These are phyloP conservation scores for Blennius ocellaris DNA, from an alignment of 2,113 vertebrate genomes.

Conservation along the genomic window DNA sequence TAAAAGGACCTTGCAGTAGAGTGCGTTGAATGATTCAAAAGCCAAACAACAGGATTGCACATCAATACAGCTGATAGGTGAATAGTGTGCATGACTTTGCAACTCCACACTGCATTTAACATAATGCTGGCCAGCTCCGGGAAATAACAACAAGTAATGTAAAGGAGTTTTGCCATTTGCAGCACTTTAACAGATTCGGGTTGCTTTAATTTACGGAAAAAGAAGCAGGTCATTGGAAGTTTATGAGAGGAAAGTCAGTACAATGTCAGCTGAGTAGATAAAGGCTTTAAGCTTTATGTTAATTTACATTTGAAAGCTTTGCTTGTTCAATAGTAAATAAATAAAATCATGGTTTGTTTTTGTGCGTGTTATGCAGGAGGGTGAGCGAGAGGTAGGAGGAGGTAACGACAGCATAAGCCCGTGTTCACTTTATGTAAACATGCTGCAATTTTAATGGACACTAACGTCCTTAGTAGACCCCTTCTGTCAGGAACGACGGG, in stretches of 20 bases:
- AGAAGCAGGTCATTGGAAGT: slow-evolving; percentile 6
- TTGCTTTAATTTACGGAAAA: slow-evolving; percentile 19
- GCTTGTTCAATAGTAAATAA: slow-evolving; percentile 15
- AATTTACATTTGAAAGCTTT: slow-evolving; percentile 24
- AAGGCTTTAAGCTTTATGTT: slow-evolving; percentile 12
- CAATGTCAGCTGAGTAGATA: background rate
- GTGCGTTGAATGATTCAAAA: slow-evolving; percentile 68
- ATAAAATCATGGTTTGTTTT: background rate
- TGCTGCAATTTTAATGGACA: slow-evolving; percentile 71
- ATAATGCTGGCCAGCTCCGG: background rate
- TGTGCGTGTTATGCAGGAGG: slow-evolving; percentile 39
- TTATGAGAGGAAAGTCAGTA: background rate
- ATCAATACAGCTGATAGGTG: slow-evolving; percentile 35
- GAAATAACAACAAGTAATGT: slow-evolving; percentile 25
- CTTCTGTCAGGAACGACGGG: slow-evolving; percentile 29
- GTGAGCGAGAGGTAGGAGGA: slow-evolving; percentile 20
- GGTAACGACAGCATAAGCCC: slow-evolving; percentile 41
- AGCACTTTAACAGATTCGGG: slow-evolving; percentile 22
- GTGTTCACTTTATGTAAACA: slow-evolving; percentile 69
- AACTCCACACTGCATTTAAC: slow-evolving; percentile 30
- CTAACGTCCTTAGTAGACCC: slow-evolving; percentile 60
- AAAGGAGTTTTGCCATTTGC: slow-evolving; percentile 8
- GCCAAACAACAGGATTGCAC: slow-evolving; percentile 41
- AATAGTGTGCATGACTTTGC: slow-evolving; percentile 18
- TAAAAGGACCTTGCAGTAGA: slow-evolving; percentile 63